Base-by-base conservation (phyloP, 2,113 vertebrate species). In the Grammomys dolichurus region DNA sequence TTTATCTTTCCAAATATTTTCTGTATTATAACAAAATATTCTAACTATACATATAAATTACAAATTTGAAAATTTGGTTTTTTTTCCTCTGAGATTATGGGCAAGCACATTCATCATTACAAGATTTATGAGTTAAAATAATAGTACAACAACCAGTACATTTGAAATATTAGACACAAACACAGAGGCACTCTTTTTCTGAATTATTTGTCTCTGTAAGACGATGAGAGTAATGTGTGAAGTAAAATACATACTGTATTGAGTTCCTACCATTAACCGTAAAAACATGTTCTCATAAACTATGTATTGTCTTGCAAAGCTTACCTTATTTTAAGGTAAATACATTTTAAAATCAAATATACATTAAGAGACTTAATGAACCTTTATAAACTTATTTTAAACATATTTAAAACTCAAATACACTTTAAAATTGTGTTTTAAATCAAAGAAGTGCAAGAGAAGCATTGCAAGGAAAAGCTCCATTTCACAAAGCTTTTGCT, bases 191-290 rank as follows among this genome's bases (percentile, higher is more conserved):
- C 1, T 1, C 17, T 40, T 63, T 67, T 91, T 69, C 33, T 24
- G 54, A 86, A 36, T 80, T 20, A n/a, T 56, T 90, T 89, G 72
- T 94, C 86, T 76, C 40, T 73, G 43, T 73, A 87, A 90, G 95
- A 84, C 58, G 12, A 16, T 77, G 75, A 90, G n/a, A 96, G 75
- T 31, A 80, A 33, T 4, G 2, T 2, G 2, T 14, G 28, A 60
- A 9, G 58, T 20, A 75, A 95, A 43, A 56, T 4, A 17, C 1
- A 3, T 58, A 16, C 22, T 75, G 33, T 40, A 16, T 56, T 26
- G 28, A 36, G 46, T 36, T 28, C 26, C 43, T 26, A 17, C 5
- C 24, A 36, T 22, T 48, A 36, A 46, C 13, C 26, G 78, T 17
- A 12, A 76, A 36, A 90, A 65, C n/a, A 51, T 19, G 8, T 48